These are phyloP conservation scores for Drosophila rufa DNA, from an alignment of 1,140 invertebrate species.

Conservation along the genomic window DNA sequence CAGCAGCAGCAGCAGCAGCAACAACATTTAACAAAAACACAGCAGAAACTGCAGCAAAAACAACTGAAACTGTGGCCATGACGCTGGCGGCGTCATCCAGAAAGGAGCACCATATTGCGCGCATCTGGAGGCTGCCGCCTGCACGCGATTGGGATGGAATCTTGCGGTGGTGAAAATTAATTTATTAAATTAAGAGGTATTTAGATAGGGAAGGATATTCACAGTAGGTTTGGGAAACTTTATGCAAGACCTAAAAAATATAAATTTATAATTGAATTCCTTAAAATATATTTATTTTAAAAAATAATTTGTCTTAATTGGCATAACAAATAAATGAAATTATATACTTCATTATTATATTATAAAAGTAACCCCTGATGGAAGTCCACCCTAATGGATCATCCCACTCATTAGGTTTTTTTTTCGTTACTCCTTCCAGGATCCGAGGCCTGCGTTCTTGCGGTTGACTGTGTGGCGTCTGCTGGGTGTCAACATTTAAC, in stretches of 20 bases:
- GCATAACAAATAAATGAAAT: too few relatives aligned
- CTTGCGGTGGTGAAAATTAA: not conserved
- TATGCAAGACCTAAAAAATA: not conserved
- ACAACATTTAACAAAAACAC: conserved; percentile 23
- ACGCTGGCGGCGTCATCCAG: conserved; percentile 49
- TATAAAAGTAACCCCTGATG: not conserved
- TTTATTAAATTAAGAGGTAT: not conserved
- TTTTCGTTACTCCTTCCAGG: conserved; percentile 3
- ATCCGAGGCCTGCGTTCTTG: conserved; percentile 34
- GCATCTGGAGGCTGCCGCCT: conserved; percentile 65
- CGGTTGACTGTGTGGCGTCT: conserved; percentile 68
- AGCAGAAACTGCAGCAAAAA: conserved; percentile 25
- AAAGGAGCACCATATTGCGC: conserved; percentile 75
- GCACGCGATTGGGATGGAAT: conserved; percentile 45
- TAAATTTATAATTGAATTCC: too few relatives aligned
- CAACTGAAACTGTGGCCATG: conserved; percentile 61
- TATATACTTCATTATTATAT: too few relatives aligned
- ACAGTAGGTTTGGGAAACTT: too few relatives aligned
- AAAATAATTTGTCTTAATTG: too few relatives aligned
- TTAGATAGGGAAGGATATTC: too few relatives aligned
- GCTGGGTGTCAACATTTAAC: conserved; percentile 73
- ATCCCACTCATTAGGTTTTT: conserved; percentile 27
- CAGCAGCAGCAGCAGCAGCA: conserved; percentile 9
- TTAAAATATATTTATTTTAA: too few relatives aligned
- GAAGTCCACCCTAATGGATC: conserved; percentile 21